phyloP scores from a whole-genome alignment of 2,888 invertebrate genomes.

The Ptilodon capucinus region DNA sequence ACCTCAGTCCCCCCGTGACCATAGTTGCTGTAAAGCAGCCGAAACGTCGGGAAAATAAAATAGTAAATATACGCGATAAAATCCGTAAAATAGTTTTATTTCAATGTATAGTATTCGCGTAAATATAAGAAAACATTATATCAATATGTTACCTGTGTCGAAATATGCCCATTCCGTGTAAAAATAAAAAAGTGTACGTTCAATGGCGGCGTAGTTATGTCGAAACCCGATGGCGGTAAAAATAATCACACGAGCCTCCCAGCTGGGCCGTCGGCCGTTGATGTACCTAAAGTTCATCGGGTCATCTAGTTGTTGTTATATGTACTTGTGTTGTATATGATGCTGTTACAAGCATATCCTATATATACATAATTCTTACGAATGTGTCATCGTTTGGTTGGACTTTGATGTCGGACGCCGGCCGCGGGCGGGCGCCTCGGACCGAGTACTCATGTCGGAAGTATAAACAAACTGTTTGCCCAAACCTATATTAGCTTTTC shows the following conservation, averaged over 20 bases:
- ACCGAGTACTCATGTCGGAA: conserved; percentile 34
- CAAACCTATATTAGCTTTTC: conserved; percentile 61
- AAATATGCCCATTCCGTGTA: background rate
- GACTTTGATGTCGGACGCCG: too few species aligned
- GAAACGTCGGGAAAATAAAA: too few species aligned
- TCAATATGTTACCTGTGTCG: background rate
- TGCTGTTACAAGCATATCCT: too few species aligned
- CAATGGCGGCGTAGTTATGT: background rate
- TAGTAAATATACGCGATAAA: too few species aligned
- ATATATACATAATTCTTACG: too few species aligned
- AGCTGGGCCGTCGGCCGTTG: background rate
- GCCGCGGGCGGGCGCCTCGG: conserved; percentile 44
- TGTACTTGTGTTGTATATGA: too few species aligned
- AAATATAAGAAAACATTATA: too few species aligned
- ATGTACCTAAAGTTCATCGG: background rate
- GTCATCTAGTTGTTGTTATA: conserved; percentile 47
- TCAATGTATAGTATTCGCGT: too few species aligned
- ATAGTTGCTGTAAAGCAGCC: too few species aligned
- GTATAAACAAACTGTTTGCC: conserved; percentile 61
- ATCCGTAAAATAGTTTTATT: too few species aligned
- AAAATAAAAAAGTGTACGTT: background rate
- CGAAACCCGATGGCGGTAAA: background rate
- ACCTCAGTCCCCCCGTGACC: too few species aligned
- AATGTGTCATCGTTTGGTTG: too few species aligned
- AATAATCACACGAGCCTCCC: conserved; percentile 1